phyloP scores from a whole-genome alignment of 2,113 vertebrate genomes.

The Phalacrocorax aristotelis region DNA sequence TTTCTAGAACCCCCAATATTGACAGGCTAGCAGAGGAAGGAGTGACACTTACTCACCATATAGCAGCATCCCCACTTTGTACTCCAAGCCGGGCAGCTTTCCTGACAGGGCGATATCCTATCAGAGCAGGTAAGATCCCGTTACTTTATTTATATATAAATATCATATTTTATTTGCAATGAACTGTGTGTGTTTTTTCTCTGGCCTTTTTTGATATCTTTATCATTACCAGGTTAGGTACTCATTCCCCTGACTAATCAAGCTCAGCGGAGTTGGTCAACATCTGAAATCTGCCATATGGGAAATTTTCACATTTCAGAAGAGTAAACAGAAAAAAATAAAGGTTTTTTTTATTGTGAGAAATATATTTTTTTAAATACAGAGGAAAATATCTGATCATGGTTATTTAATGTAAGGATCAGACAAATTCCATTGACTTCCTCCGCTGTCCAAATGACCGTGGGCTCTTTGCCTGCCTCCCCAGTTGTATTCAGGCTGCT shows the following conservation, averaged over 20 bases:
- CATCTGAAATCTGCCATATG: background rate
- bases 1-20: conserved; percentile 83
- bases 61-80: conserved; percentile 85
- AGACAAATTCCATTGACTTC: background rate
- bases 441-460: background rate
- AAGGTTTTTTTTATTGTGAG: background rate
- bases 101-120: conserved; percentile 86
- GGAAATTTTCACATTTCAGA: background rate
- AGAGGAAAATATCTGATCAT: background rate
- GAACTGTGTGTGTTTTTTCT: background rate
- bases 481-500: background rate
- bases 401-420: background rate
- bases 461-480: background rate
- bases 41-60: conserved; percentile 85
- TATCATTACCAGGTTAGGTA: background rate
- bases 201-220: background rate
- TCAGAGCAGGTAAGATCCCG: conserved; percentile 81
- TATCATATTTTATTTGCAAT: background rate
- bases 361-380: background rate
- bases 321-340: background rate
- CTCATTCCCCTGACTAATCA: background rate
- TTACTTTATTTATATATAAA: background rate
- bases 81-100: conserved; percentile 92
- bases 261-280: background rate
- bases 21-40: conserved; percentile 81